Evolutionary conservation across 2,113 vertebrate genomes (phyloP).

Genomic region (Cromileptes altivelis): DNA sequence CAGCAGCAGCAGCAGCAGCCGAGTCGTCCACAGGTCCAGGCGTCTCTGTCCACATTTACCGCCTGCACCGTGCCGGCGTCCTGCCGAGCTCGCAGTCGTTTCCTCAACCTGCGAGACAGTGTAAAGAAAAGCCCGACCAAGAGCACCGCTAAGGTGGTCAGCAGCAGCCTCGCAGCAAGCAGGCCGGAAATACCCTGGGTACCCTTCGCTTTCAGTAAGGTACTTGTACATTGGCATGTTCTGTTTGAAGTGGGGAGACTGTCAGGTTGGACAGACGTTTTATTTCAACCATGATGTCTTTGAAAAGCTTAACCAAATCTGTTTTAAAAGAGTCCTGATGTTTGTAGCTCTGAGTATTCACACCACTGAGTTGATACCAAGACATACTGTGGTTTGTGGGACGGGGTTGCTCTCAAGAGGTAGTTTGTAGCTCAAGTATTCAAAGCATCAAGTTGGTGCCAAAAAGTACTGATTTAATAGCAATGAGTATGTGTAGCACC

Average conservation of each 20-base stretch:
- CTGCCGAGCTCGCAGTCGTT: constrained; percentile 84
- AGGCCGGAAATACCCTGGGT: constrained; percentile 81
- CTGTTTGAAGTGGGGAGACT: no score
- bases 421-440: no score
- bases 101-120: constrained; percentile 89
- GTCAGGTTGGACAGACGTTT: no score
- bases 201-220: constrained; percentile 83
- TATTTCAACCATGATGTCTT: background rate
- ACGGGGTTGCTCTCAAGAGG: no score
- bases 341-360: background rate
- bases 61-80: constrained; percentile 81
- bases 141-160: constrained; percentile 86
- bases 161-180: constrained; percentile 58
- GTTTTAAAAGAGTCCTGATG: background rate
- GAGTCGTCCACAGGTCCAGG: constrained; percentile 3
- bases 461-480: no score
- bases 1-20: constrained; percentile 35
- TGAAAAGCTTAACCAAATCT: background rate
- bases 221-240: constrained; percentile 55
- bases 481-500: no score
- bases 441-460: no score
- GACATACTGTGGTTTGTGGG: no score
- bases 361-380: background rate
- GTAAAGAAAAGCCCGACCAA: constrained; percentile 91
- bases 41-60: constrained; percentile 62